Conservation (phyloP, 2,888 invertebrate genomes). For the Drosophila paranaensis region DNA sequence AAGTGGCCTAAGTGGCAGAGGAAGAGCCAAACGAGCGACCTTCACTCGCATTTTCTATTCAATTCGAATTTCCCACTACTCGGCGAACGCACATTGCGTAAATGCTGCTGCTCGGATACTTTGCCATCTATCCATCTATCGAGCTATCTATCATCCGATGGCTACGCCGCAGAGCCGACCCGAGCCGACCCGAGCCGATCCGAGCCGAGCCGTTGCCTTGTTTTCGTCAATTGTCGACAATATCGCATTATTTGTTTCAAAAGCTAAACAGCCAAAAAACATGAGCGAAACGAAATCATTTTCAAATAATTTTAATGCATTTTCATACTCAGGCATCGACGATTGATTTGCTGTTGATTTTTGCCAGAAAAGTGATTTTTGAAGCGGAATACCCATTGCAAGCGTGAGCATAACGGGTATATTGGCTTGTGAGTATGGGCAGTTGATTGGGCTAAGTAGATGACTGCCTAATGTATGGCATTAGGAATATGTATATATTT, state of each 20-base stretch:
- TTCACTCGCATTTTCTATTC: conserved; percentile 60
- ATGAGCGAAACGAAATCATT: neutral
- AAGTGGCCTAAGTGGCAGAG: conserved; percentile 14
- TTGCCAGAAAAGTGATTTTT: conserved; percentile 55
- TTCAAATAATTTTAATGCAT: conserved; percentile 68
- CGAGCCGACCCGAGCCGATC: no score
- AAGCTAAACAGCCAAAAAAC: conserved; percentile 35
- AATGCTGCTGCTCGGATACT: conserved; percentile 5
- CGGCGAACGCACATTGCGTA: conserved; percentile 59
- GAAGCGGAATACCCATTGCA: conserved; percentile 3
- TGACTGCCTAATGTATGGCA: no score
- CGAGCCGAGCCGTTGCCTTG: conserved; percentile 52
- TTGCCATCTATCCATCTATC: neutral
- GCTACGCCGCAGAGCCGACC: no score
- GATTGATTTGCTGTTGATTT: conserved; percentile 71
- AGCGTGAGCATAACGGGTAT: neutral
- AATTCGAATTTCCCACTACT: conserved; percentile 17
- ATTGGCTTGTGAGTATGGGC: neutral
- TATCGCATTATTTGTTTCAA: conserved; percentile 69
- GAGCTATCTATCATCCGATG: no score
- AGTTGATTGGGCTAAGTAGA: no score
- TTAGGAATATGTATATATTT: no score
- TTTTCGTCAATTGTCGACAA: conserved; percentile 79
- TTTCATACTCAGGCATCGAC: conserved; percentile 62
- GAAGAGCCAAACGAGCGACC: conserved; percentile 42